Evolutionary conservation across 1,140 invertebrate genomes (phyloP).

Genomic region (Drosophila truncata): DNA sequence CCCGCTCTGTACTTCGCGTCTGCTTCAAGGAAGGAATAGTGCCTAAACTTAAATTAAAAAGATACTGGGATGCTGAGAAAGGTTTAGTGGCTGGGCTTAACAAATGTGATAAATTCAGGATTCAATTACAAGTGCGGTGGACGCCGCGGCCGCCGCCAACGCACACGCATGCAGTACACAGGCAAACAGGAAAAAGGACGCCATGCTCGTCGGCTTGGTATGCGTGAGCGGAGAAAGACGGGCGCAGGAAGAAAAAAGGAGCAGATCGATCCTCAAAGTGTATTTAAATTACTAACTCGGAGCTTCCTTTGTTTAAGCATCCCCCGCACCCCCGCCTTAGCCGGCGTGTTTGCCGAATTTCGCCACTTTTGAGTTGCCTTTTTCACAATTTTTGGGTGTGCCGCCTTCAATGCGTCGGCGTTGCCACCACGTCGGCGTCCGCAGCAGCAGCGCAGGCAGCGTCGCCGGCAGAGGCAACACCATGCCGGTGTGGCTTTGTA

Average conservation of each 20-base stretch:
- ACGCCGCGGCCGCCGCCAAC: conserved; percentile 44
- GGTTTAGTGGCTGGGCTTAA: conserved; percentile 12
- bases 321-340: conserved; percentile 6
- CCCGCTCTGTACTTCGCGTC: conserved; percentile 71
- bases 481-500: conserved; percentile 76
- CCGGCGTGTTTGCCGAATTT: conserved; percentile 31
- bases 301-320: not conserved
- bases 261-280: conserved; percentile 19
- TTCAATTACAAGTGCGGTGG: conserved; percentile 43
- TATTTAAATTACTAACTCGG: not conserved
- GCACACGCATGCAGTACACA: conserved; percentile 34
- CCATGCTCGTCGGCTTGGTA: conserved; percentile 56
- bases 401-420: conserved; percentile 77
- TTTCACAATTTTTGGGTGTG: conserved; percentile 79
- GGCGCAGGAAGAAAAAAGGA: conserved; percentile 9
- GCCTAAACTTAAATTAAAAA: conserved; percentile 12
- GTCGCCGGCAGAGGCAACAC: conserved; percentile 47
- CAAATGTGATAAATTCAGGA: conserved; percentile 12
- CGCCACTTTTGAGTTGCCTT: conserved; percentile 47
- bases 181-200: conserved; percentile 67
- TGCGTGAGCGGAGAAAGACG: conserved; percentile 37
- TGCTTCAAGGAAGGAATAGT: conserved; percentile 44
- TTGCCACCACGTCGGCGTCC: conserved; percentile 72
- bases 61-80: conserved; percentile 13
- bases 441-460: conserved; percentile 45